Percentiles rank a stretch among this genome's conserved stretches.
These are phyloP conservation scores for Pseudococcus jackbeardsleyi DNA, from an alignment of 2,888 invertebrate genomes.

Conservation along the genomic window DNA sequence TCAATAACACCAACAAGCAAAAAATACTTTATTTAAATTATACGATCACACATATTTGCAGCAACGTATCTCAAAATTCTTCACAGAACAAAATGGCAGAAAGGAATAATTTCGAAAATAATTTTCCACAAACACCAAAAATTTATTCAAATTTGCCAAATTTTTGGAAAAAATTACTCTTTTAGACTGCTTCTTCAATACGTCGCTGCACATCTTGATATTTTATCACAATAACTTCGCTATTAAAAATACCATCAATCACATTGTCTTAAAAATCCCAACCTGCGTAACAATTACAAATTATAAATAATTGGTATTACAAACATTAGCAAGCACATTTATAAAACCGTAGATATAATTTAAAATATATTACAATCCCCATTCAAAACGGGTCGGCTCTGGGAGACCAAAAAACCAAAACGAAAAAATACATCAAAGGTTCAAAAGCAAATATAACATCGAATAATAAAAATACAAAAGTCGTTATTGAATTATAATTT, in stretches of 20 bases:
- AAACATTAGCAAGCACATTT: constrained; percentile 23
- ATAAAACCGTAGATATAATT: background rate
- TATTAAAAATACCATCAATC: background rate
- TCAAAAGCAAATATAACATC: constrained; percentile 11
- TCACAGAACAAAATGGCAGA: background rate
- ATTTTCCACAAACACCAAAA: too few species aligned
- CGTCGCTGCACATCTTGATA: background rate
- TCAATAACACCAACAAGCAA: constrained; percentile 23
- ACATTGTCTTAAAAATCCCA: background rate
- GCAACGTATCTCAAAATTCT: background rate
- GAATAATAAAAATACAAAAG: constrained; percentile 4
- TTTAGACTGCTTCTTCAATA: background rate
- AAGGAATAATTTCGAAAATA: too few species aligned
- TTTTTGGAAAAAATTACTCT: too few species aligned
- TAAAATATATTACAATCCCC: background rate
- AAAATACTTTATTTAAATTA: constrained; percentile 9
- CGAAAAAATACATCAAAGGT: background rate
- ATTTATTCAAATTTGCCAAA: too few species aligned
- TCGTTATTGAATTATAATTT: background rate
- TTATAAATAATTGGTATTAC: background rate
- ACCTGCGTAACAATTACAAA: background rate
- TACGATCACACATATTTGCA: constrained; percentile 27
- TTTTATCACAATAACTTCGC: constrained; percentile 1
- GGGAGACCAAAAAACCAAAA: background rate
- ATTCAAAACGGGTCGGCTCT: background rate